Conservation (phyloP, 2,797 vertebrate species). For the Sarcophilus harrisii region DNA sequence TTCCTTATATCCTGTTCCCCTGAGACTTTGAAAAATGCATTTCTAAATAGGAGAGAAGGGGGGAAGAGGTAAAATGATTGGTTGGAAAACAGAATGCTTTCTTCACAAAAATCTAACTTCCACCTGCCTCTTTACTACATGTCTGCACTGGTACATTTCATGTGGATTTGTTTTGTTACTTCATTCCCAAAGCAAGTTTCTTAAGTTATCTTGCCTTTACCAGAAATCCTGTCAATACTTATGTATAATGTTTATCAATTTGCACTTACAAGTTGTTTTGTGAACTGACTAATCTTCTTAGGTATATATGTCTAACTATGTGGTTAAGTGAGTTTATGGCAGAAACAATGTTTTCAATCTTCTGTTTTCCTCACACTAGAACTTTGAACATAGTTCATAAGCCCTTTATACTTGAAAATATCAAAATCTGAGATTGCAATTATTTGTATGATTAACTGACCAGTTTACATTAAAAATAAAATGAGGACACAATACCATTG, state of each 20-base stretch:
- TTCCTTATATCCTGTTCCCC: not conserved
- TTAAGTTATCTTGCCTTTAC: constrained; percentile 17
- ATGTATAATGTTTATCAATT: not conserved
- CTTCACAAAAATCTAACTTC: not conserved
- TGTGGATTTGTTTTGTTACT: not conserved
- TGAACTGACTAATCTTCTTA: not conserved
- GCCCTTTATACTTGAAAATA: not conserved
- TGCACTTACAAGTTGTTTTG: not conserved
- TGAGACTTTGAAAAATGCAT: not conserved
- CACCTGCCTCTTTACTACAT: not conserved
- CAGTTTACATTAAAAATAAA: constrained; percentile 43
- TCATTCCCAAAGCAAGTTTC: constrained; percentile 14
- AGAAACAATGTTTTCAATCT: constrained; percentile 17
- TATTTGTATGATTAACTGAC: not conserved
- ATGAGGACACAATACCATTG: constrained; percentile 22
- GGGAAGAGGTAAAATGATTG: not conserved
- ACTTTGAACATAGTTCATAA: not conserved
- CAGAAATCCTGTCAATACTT: not conserved
- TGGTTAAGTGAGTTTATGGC: not conserved
- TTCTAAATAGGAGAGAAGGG: not conserved
- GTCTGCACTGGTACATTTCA: not conserved
- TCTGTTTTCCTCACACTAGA: not conserved
- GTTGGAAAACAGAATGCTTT: not conserved
- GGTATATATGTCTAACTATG: not conserved
- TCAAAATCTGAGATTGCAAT: constrained; percentile 11